Evolutionary conservation across 2,888 invertebrate species (phyloP).

Genomic region (Diarsia brunnea): DNA sequence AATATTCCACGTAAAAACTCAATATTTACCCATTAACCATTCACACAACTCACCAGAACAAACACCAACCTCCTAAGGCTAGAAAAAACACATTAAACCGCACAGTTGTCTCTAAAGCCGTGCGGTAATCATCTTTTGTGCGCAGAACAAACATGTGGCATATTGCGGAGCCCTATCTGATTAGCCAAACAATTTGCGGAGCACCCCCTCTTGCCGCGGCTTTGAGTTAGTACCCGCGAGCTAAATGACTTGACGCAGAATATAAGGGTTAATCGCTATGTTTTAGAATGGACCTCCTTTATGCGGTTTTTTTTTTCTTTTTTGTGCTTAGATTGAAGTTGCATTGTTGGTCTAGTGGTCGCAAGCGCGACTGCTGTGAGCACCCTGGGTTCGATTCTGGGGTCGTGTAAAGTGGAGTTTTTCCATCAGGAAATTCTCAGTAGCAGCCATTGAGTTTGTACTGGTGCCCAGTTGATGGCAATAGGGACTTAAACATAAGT

Average conservation of each 20-base stretch:
- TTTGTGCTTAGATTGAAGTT: background rate
- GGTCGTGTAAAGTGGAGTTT: too few relatives aligned
- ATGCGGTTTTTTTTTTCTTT: conserved; percentile 61
- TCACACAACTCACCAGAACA: conserved; percentile 16
- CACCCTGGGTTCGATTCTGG: too few relatives aligned
- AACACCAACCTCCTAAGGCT: conserved; percentile 48
- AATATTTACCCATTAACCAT: background rate
- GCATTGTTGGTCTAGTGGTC: too few relatives aligned
- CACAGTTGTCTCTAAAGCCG: conserved; percentile 74
- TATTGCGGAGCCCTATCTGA: conserved; percentile 86
- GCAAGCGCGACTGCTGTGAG: too few relatives aligned
- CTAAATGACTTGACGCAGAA: conserved; percentile 70
- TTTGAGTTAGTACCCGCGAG: conserved; percentile 66
- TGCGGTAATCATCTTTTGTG: conserved; percentile 75
- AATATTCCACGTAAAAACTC: background rate
- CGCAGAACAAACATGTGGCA: conserved; percentile 82
- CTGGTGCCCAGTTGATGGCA: too few relatives aligned
- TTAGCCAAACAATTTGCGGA: conserved; percentile 84
- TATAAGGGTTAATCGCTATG: conserved; percentile 82
- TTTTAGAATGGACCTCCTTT: conserved; percentile 75
- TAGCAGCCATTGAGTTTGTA: too few relatives aligned
- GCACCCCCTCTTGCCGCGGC: conserved; percentile 50
- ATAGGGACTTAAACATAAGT: too few relatives aligned
- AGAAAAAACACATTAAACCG: conserved; percentile 54
- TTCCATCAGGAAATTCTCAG: too few relatives aligned